A percentile compares a stretch with the other conserved stretches of the same genome.
Evolutionary conservation across 2,113 vertebrate species (phyloP).

Genomic region (Indicator maculatus): DNA sequence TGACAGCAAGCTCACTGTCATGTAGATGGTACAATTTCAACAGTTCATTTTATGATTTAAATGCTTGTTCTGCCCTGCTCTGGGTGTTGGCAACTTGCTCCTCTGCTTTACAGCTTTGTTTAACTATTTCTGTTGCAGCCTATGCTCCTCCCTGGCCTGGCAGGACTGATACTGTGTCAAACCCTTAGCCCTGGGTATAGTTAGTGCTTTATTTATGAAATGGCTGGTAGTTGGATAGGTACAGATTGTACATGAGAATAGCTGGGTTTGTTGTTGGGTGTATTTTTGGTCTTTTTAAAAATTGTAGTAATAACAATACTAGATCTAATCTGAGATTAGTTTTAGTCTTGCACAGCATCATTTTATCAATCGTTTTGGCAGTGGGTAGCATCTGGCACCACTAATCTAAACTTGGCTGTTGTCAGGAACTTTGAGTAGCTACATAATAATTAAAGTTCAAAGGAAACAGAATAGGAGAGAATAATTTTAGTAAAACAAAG

Average conservation of each 20-base stretch:
- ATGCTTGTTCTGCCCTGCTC: background rate
- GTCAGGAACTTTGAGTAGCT: background rate
- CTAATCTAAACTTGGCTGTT: background rate
- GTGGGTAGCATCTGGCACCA: background rate
- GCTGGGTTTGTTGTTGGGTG: background rate
- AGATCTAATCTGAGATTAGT: background rate
- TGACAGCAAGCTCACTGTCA: background rate
- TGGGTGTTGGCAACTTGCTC: background rate
- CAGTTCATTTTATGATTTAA: background rate
- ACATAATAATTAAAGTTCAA: background rate
- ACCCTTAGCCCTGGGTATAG: background rate
- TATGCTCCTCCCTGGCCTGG: background rate
- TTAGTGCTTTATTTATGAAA: background rate
- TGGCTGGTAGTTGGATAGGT: background rate
- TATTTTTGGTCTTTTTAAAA: background rate
- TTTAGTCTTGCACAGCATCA: background rate
- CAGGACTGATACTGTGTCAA: background rate
- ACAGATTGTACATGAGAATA: background rate
- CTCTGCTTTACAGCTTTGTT: background rate
- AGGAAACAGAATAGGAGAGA: background rate
- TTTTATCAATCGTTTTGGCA: background rate
- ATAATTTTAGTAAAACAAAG: background rate
- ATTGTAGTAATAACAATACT: background rate
- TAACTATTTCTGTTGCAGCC: background rate
- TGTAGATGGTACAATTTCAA: background rate